Base-by-base conservation (phyloP, 2,888 invertebrate species). In the Tetrapedia diversipes region DNA sequence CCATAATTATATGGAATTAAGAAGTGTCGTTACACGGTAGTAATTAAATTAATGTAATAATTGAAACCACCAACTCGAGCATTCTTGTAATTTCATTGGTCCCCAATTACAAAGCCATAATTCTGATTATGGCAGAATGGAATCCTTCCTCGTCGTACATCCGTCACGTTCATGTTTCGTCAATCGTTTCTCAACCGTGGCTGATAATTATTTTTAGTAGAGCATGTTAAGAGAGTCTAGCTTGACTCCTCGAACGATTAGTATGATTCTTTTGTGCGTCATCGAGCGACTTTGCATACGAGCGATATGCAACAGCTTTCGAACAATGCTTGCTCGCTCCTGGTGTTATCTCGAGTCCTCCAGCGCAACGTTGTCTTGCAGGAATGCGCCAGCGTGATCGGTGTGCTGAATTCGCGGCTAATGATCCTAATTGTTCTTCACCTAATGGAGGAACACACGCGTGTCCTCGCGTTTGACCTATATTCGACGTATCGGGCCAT, bases 381-480 rank as follows among this genome's bases (percentile, higher is more conserved):
- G 14, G 4, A 39, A 14, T 11, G 37, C 29, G 19, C 32, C 45
- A 24, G 16, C 19, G 29, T 4, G 29, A 39, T 37, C 6, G 16
- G 6, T 41, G 34, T 11, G 24, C 45, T 10, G 19, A 56, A 64
- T 37, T 39, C 43, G 8, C 29, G 39, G 59, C 32, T 68, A 61
- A 57, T 32, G 22, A 47, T 47, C 32, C 10, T 61, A 65, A 79
- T 73, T 77, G 69, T 77, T 65, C 56, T 54, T 11, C 8, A 53
- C 19, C 41, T 64, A 49, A 34, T 19, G 47, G 56, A 57, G 43
- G 60, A 47, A 64, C 45, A 29, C 66, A 69, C 64, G n/a, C n/a
- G 66, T 79, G 79, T 27, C 59, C 32, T 1, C 19, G 43, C 7
- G 19, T n/a, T n/a, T 61, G 73, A 79, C 80, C 79, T 57, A 79